Evolutionary conservation across 2,888 invertebrate genomes (phyloP).

Genomic region (Villa cingulata): DNA sequence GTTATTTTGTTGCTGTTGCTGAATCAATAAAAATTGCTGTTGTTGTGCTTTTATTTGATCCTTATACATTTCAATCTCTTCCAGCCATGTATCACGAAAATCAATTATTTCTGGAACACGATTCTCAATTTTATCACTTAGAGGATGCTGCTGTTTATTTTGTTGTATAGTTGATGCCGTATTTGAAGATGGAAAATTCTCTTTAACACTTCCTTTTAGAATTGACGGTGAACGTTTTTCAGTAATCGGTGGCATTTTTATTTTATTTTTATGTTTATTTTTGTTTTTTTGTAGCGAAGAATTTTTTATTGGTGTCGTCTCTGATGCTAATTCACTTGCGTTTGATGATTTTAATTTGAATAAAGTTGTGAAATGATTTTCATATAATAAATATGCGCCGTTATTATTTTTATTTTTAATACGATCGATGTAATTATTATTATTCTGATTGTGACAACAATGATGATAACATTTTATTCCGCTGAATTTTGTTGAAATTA

Average conservation of each 20-base stretch:
- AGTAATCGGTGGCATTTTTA: constrained; percentile 32
- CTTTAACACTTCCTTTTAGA: constrained; percentile 12
- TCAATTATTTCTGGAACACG: constrained; percentile 28
- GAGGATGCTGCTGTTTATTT: constrained; percentile 14
- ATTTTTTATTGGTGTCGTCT: background rate
- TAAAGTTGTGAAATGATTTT: too few relatives aligned
- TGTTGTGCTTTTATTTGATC: constrained; percentile 10
- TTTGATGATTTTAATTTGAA: background rate
- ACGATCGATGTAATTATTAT: too few relatives aligned
- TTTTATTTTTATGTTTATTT: constrained; percentile 5
- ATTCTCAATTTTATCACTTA: constrained; percentile 5
- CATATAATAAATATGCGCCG: too few relatives aligned
- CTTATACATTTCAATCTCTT: constrained; percentile 21
- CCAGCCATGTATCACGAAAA: constrained; percentile 34
- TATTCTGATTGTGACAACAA: too few relatives aligned
- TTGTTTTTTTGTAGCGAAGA: background rate
- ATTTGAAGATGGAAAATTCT: constrained; percentile 9
- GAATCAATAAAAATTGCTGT: background rate
- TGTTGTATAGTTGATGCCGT: constrained; percentile 21
- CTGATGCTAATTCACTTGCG: too few relatives aligned
- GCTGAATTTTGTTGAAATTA: too few relatives aligned
- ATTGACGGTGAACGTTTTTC: constrained; percentile 27
- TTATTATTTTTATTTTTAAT: too few relatives aligned
- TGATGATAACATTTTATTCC: too few relatives aligned
- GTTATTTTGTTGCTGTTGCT: constrained; percentile 7